Percentiles rank a stretch among this genome's conserved stretches.
Evolutionary conservation across 2,888 invertebrate genomes (phyloP).

Genomic region (Tipula helvola): DNA sequence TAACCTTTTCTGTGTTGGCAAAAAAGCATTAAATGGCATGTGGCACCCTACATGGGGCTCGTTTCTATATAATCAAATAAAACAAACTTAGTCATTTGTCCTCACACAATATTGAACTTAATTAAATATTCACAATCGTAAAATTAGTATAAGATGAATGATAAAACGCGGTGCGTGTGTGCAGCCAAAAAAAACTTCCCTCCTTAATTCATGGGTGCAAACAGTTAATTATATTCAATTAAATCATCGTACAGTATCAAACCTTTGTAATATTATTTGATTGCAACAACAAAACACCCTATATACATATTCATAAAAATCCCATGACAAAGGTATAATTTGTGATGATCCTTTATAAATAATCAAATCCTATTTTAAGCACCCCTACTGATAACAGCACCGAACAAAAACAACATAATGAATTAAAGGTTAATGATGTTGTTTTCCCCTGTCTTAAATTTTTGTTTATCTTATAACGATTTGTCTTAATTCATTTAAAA

Average conservation of each 20-base stretch:
- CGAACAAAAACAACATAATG: neutral
- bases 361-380: neutral
- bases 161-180: neutral
- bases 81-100: neutral
- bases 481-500: neutral
- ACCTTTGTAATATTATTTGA: neutral
- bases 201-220: neutral
- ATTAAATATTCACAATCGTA: neutral
- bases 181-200: neutral
- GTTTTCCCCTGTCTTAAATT: neutral
- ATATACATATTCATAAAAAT: neutral
- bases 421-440: neutral
- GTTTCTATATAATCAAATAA: no score
- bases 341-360: neutral
- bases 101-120: neutral
- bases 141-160: neutral
- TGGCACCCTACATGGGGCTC: no score
- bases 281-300: neutral
- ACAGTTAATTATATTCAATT: neutral
- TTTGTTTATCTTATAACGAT: neutral
- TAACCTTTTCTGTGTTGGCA: no score
- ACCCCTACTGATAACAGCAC: neutral
- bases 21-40: no score
- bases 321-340: neutral
- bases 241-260: neutral